phyloP scores from a whole-genome alignment of 1,140 invertebrate genomes.

The Sitophilus oryzae region DNA sequence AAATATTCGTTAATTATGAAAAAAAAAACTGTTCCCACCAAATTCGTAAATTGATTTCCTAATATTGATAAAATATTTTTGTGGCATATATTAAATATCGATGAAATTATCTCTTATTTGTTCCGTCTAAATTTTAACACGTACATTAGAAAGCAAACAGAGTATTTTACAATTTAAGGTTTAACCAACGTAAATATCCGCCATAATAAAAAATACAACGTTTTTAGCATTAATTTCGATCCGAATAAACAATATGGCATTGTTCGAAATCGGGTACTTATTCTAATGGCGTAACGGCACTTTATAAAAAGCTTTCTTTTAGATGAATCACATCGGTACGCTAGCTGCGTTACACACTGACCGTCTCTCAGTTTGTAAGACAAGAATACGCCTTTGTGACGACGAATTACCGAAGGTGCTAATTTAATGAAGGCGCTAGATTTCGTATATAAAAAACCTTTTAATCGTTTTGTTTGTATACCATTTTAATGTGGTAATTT shows the following conservation, averaged over 20 bases:
- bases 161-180: constrained; percentile 7
- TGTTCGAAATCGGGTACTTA: not conserved
- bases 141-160: not conserved
- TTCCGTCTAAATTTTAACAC: constrained; percentile 9
- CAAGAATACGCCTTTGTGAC: not conserved
- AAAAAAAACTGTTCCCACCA: too few relatives aligned
- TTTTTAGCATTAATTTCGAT: constrained; percentile 4
- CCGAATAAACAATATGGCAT: not conserved
- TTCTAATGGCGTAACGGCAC: not conserved
- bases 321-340: not conserved
- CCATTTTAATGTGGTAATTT: too few relatives aligned
- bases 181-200: constrained; percentile 7
- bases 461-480: too few relatives aligned
- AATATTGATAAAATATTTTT: too few relatives aligned
- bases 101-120: constrained; percentile 10
- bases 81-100: too few relatives aligned
- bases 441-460: not conserved
- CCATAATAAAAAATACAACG: constrained; percentile 5
- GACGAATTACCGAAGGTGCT: not conserved
- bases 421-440: not conserved
- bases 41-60: too few relatives aligned
- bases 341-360: too few relatives aligned
- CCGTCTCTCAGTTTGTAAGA: too few relatives aligned
- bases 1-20: too few relatives aligned
- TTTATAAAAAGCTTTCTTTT: not conserved